Conservation (phyloP, 2,888 invertebrate genomes). For the Apamea sordens region DNA sequence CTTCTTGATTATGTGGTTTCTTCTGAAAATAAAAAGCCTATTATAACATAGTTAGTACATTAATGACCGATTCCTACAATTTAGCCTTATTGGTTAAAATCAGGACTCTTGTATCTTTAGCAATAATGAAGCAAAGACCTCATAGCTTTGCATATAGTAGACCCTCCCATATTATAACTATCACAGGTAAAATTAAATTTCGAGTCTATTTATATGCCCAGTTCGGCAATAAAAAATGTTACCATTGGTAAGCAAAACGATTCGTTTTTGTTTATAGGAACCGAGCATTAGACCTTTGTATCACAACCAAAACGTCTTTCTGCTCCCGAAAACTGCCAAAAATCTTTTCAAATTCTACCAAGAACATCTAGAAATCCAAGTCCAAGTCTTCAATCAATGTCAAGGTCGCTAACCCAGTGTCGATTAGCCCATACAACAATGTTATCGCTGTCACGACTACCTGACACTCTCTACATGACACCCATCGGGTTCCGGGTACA, state of each 20-base stretch:
- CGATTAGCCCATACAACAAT: slow-evolving; percentile 56
- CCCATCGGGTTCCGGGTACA: slow-evolving; percentile 80
- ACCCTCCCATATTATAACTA: too few species aligned
- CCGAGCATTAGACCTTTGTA: too few species aligned
- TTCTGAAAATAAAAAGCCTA: not conserved
- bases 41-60: not conserved
- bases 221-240: not conserved
- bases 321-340: not conserved
- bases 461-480: slow-evolving; percentile 72
- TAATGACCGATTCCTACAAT: not conserved
- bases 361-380: not conserved
- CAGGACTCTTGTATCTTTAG: too few species aligned
- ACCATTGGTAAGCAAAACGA: not conserved
- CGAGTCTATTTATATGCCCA: too few species aligned
- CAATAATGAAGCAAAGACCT: too few species aligned
- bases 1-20: not conserved
- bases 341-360: too few species aligned
- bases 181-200: too few species aligned
- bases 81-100: not conserved
- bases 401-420: slow-evolving; percentile 45
- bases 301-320: not conserved
- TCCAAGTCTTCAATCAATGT: not conserved
- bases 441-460: slow-evolving; percentile 55
- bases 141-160: too few species aligned
- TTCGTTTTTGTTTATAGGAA: too few species aligned